Evolutionary conservation across 2,888 invertebrate species (phyloP), one percentile per base, ranked within the genome.

Genomic region (Oxystoma pomonae): DNA sequence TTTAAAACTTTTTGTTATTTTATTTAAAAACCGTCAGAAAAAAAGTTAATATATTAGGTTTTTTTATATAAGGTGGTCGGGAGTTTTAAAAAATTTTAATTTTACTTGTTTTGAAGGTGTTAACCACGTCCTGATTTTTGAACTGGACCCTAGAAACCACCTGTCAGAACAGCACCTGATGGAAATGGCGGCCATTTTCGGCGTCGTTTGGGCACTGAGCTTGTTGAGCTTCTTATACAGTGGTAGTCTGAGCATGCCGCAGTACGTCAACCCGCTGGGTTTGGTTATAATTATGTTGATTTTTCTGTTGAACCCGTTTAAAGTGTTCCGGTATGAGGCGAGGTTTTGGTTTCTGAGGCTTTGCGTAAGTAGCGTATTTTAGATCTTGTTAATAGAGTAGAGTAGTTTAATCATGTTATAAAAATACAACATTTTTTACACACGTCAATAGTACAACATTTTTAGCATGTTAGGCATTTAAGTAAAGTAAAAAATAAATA

Each of bases 121-220:
- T 1, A 92, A 92, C 76, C 92, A 92, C 77, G 91, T 92, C 16
- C 83, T 92, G 1, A 92, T 92, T 66, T 92, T 92, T 75, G 92
- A 92, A 77, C 80, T 93, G 65, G 91, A 92, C 80, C 92, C 92
- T 0, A 80, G 92, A 57, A 89, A 90, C 76, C 90, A 92, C 79
- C 80, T 88, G 2, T 86, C 87, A 0, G 91, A 91, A 75, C 90
- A 91, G 76, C 89, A 92, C 73, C 80, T 87, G 12, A 88, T 91
- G 84, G 91, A 92, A 81, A 82, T 90, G 71, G 88, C 91, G 0
- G 86, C 90, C 0, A 87, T 90, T 64, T 87, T 91, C 72, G 90
- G 89, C 20, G 90, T 91, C 0, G 82, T 91, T 55, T 92, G 91
- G 91, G 86, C 89, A 0, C 74, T 89, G 18, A 86, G 86, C 67